Percentiles rank a stretch among this genome's conserved stretches.
phyloP scores from a whole-genome alignment of 2,888 invertebrate genomes.

The Dorcus parallelipipedus region DNA sequence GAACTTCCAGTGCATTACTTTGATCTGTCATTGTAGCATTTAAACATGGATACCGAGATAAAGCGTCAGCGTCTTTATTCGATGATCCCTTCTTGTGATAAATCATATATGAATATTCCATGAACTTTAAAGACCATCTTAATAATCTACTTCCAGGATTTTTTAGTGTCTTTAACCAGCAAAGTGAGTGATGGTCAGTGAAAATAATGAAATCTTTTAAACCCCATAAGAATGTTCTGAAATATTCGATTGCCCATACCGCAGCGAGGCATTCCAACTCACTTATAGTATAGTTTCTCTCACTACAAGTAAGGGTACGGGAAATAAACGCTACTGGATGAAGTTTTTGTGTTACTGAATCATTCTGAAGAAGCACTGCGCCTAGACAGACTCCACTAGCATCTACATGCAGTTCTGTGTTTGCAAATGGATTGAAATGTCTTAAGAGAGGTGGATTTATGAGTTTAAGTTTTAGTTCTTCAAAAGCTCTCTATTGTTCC shows the following conservation, averaged over 20 bases:
- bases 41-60: conserved; percentile 4
- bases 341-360: background rate
- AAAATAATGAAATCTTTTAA: conserved; percentile 1
- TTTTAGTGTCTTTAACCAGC: conserved; percentile 12
- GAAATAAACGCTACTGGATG: conserved; percentile 7
- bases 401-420: conserved; percentile 33
- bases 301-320: conserved; percentile 20
- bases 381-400: conserved; percentile 32
- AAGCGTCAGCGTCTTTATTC: conserved; percentile 13
- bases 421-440: conserved; percentile 27
- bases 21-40: too few relatives aligned
- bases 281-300: conserved; percentile 39
- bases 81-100: conserved; percentile 15
- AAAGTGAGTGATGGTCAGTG: conserved; percentile 14
- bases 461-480: conserved; percentile 26
- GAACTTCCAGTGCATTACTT: too few relatives aligned
- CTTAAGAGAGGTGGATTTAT: conserved; percentile 23
- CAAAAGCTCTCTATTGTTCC: conserved; percentile 16
- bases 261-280: conserved; percentile 40
- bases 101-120: conserved; percentile 19
- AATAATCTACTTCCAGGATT: conserved; percentile 15
- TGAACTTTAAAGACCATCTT: conserved; percentile 19
- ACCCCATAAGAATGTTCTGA: conserved; percentile 11
- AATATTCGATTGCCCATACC: background rate
- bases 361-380: conserved; percentile 30